Conservation (phyloP, 2,888 invertebrate genomes). For the Caenorhabditis imperialis region DNA sequence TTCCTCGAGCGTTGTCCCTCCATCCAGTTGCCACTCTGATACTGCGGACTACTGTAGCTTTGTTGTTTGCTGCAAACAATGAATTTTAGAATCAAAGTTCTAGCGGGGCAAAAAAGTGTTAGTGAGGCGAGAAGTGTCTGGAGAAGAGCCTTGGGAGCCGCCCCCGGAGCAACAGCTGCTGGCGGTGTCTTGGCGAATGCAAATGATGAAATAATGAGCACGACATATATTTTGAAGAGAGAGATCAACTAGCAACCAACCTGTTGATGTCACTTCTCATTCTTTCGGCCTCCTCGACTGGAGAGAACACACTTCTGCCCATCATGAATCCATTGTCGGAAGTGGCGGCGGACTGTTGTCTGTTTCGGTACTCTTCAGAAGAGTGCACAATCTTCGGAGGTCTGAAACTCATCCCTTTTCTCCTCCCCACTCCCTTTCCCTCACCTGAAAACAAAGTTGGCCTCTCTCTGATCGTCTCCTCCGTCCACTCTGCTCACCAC, state of each 20-base stretch:
- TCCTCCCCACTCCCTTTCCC: not conserved
- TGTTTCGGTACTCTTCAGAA: conserved; percentile 46
- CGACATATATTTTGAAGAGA: too few relatives aligned
- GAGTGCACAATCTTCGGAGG: conserved; percentile 50
- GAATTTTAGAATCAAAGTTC: not conserved
- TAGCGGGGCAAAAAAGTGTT: conserved; percentile 24
- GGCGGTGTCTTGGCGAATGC: conserved; percentile 11
- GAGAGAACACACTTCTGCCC: conserved; percentile 67
- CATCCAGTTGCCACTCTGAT: conserved; percentile 55
- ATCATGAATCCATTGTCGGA: conserved; percentile 49
- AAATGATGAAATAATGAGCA: conserved; percentile 29
- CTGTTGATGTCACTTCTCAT: conserved; percentile 62
- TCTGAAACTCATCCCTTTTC: conserved; percentile 18
- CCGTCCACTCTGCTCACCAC: conserved; percentile 60
- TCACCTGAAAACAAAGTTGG: conserved; percentile 64
- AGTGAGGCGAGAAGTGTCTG: conserved; percentile 6
- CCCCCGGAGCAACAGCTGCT: conserved; percentile 41
- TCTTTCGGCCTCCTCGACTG: conserved; percentile 66
- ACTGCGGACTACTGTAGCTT: conserved; percentile 55
- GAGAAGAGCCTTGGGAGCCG: conserved; percentile 15
- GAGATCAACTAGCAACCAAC: conserved; percentile 28
- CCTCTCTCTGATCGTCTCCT: conserved; percentile 56
- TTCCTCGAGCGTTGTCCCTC: conserved; percentile 51
- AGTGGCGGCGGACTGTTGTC: not conserved
- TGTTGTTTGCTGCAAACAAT: conserved; percentile 43